Evolutionary conservation across 1,140 invertebrate genomes (phyloP), one percentile per base, ranked within the genome.

Genomic region (Aphelenchoides avenae): DNA sequence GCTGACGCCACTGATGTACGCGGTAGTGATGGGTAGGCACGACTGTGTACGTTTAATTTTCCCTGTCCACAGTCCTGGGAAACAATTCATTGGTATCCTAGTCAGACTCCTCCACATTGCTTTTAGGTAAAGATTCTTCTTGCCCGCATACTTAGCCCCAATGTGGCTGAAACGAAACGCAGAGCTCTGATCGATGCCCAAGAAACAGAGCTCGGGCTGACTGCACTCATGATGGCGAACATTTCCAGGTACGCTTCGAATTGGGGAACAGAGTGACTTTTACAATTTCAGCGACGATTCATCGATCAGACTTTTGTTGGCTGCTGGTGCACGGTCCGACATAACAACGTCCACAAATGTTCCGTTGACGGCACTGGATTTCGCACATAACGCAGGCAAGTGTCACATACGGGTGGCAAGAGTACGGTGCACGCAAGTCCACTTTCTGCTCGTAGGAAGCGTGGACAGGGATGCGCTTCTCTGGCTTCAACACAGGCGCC

Each of bases 1-100:
- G 18, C 20, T 58, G 5, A 61, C 58, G 1, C 61, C 59, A 9
- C 29, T 61, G 6, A 65, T 66, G 61, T 61, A 55, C 31, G 55
- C 59, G 3, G 59, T 64, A 1, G 31, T 65, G 7, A 41, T 65
- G 15, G 61, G 61, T 6, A 61, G 46, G 22, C 15, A 43, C 13
- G 48, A 61, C 42, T 31, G 50, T 3, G 59, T 57, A 30, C 34
- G 55, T 1, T 22, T 50, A n/a, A 44, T 30, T 5, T 11, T n/a
- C 6, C 7, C 20, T 54, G 39, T 22, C 27, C 2, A n/a, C n/a
- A n/a, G n/a, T n/a, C n/a, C n/a, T n/a, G n/a, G n/a, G n/a, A n/a
- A 24, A 3, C 4, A 13, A 11, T 50, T 51, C 59, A 44, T 22
- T 44, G 42, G 22, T 44, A 24, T 44, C n/a, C 13, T 22, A 13